Evolutionary conservation across 2,113 vertebrate species (phyloP), one percentile per base, ranked within the genome.

Genomic region (Rhinolophus ferrumequinum): DNA sequence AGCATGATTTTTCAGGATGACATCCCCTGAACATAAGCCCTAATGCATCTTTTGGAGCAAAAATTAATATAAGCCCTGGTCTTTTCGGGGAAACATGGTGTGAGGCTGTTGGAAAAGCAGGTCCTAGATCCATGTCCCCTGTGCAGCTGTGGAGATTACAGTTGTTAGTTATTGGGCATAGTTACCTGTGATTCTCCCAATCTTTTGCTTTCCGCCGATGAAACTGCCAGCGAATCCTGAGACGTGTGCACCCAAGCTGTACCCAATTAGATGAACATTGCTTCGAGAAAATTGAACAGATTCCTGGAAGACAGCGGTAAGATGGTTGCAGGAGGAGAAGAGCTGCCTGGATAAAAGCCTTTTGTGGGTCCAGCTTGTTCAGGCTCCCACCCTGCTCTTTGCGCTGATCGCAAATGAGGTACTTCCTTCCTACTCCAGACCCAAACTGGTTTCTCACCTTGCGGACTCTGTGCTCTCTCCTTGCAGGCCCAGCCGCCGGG

Each of bases 191-290:
- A 99, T 99, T 98, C 99, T 99, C 98, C 99, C 99, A 82, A 99
- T 99, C 97, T 99, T 99, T 52, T 97, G 98, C 0, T 97, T 96
- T 73, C 99, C 98, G 0, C 96, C 98, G 44, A 99, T 98, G 93
- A 98, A 99, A 93, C 98, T 99, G 96, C 99, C 99, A 44, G 99
- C 99, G 97, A 99, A 99, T 96, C 99, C 99, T 58, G 99, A 99
- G 93, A 99, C 99, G 41, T 99, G 99, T 87, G 99, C 99, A 0
- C 99, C 99, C 22, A 99, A 99, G 98, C 99, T 99, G 98, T 99
- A 99, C 58, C 99, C 99, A 80, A 99, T 99, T 95, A 99, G 98
- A 97, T 99, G 99, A 95, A 96, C 99, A 2, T 99, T 99, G 96
- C 97, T 98, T 77, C 98, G 97, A 95, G 99, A 98, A 96, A 99